A percentile compares a stretch with the other conserved stretches of the same genome.
Evolutionary conservation across 2,797 vertebrate species (phyloP).

Genomic region (Rhyacichthys aspro): DNA sequence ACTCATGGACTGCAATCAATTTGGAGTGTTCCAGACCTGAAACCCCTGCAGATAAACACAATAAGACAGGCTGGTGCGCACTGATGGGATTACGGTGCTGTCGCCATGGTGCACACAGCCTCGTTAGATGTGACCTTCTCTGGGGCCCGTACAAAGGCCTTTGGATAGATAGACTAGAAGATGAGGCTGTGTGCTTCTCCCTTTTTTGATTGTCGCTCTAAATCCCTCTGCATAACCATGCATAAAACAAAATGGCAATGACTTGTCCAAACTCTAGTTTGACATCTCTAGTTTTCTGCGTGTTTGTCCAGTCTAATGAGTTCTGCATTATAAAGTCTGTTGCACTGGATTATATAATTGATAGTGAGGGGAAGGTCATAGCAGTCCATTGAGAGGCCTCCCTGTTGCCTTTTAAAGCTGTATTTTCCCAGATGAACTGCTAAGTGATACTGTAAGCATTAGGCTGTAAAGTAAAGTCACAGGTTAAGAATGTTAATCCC

Average conservation of each 20-base stretch:
- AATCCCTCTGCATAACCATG: neutral
- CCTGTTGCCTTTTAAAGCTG: no score
- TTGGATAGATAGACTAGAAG: constrained; percentile 33
- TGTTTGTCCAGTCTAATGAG: no score
- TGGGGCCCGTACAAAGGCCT: constrained; percentile 45
- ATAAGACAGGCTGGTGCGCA: constrained; percentile 64
- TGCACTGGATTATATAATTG: no score
- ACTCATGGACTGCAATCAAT: constrained; percentile 55
- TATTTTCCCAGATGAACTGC: no score
- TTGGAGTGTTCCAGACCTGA: constrained; percentile 57
- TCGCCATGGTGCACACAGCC: constrained; percentile 63
- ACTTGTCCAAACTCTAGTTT: no score
- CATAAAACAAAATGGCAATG: no score
- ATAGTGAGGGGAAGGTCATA: no score
- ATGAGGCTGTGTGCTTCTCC: constrained; percentile 18
- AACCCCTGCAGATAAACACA: constrained; percentile 69
- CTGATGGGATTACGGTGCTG: constrained; percentile 73
- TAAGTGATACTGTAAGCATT: neutral
- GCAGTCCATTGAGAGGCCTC: no score
- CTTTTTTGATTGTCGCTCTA: constrained; percentile 1
- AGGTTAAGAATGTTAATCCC: constrained; percentile 19
- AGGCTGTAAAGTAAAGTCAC: constrained; percentile 1
- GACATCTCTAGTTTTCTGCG: no score
- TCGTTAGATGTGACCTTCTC: constrained; percentile 66
- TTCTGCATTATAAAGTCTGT: no score